These are phyloP conservation scores for Scrobipalpa atriplicella DNA, from an alignment of 2,888 invertebrate genomes.

Conservation along the genomic window DNA sequence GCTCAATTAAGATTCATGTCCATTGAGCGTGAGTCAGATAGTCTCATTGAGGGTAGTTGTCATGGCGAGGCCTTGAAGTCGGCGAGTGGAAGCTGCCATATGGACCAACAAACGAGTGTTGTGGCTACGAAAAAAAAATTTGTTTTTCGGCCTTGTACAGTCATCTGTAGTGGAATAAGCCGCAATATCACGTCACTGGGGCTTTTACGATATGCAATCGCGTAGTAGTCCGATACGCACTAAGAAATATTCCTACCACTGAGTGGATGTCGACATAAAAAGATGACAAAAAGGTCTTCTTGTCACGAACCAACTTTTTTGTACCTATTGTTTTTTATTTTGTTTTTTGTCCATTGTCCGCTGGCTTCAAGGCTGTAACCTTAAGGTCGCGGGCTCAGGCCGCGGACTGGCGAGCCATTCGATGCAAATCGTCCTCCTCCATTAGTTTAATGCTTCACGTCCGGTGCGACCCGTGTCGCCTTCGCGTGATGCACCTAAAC, in stretches of 20 bases:
- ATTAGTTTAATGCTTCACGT: slow-evolving; percentile 70
- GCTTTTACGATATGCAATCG: neutral
- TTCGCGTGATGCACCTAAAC: slow-evolving; percentile 49
- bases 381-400: slow-evolving; percentile 35
- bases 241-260: neutral
- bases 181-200: slow-evolving; percentile 6
- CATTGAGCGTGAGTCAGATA: slow-evolving; percentile 72
- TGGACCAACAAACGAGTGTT: neutral
- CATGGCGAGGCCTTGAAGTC: slow-evolving; percentile 40
- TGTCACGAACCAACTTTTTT: slow-evolving; percentile 13
- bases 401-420: slow-evolving; percentile 42
- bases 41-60: slow-evolving; percentile 67
- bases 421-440: slow-evolving; percentile 69
- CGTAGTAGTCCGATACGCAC: neutral
- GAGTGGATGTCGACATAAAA: neutral
- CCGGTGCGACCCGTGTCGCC: slow-evolving; percentile 61
- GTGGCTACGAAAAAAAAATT: neutral
- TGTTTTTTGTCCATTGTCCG: slow-evolving; percentile 18
- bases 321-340: slow-evolving; percentile 3
- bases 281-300: neutral
- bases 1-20: slow-evolving; percentile 75
- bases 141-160: neutral
- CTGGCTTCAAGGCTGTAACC: slow-evolving; percentile 13
- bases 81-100: slow-evolving; percentile 13
- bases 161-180: neutral